Evolutionary conservation across 2,797 vertebrate species (phyloP), one percentile per base, ranked within the genome.

Genomic region (Corythornis leucogaster): DNA sequence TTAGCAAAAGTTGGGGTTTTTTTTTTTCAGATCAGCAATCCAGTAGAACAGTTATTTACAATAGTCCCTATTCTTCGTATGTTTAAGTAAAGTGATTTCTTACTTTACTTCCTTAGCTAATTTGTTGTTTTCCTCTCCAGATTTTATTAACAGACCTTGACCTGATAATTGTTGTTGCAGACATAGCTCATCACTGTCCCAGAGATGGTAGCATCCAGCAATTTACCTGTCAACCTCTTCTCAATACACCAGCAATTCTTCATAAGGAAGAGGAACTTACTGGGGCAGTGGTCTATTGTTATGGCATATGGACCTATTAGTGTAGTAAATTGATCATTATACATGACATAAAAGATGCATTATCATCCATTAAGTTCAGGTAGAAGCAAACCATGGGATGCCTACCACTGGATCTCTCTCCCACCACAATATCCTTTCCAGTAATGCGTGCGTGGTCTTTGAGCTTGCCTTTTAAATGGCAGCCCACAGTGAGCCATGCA

Each of bases 321-420:
- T 20, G 91, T 50, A 95, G 95, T 92, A 93, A 97, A 97, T 98
- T 96, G 97, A 97, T 98, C 97, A 97, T 96, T 92, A 83, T 75
- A 58, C 92, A 64, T 95, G 96, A 93, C 97, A 97, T 87, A 90
- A 92, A 95, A 95, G 95, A 98, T 97, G 96, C 98, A 98, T 98
- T 98, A 98, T 94, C 93, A 96, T 94, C 97, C 97, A 98, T 98
- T 98, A 98, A 96, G 96, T 85, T 82, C 91, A 97, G 92, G 94
- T 97, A 89, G 92, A 96, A 94, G 86, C 86, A 95, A 91, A 94
- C 94, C 96, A 96, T 95, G 97, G 97, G 61, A 95, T 94, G 92
- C 69, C 80, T 94, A 95, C 86, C 75, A 89, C 78, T 96, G 93
- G 91, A 87, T 95, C 96, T 95, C 93, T 94, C 91, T 79, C 97